Evolutionary conservation across 1,140 invertebrate species (phyloP), one percentile per base, ranked within the genome.

Genomic region (Zaprionus nigranus): DNA sequence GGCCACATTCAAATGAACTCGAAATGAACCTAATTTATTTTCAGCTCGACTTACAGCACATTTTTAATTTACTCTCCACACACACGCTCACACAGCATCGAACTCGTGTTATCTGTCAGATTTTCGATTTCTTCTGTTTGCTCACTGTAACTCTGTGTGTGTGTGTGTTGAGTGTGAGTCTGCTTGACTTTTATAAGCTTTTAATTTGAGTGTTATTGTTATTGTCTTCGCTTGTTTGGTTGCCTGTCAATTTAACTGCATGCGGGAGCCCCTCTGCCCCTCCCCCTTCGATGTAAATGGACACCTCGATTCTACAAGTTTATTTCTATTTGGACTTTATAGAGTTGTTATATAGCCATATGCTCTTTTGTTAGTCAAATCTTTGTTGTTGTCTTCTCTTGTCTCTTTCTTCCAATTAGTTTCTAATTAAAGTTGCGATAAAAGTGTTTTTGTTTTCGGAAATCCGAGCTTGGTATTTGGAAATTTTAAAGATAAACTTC

Each of bases 181-280:
- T 57, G 30, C 34, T 57, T 75, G 84, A 87, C 84, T 88, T 87
- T 87, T 84, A 87, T 78, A 87, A 88, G 83, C 72, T 78, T 87
- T 88, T 88, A 87, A 87, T 87, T 84, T 75, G 84, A 84, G 81
- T 87, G 78, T 90, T 84, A 88, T 82, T 79, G 63, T 76, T 75
- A 71, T 75, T 75, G 61, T 76, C 74, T 73, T 72, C 54, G 57
- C 74, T 73, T 73, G 73, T 76, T 70, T 78, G 61, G 46, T 63
- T 22, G 53, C 49, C 66, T 79, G 71, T 78, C 64, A 62, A 36
- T 79, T 68, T 62, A 66, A 73, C 67, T 71, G 65, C 78, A 72
- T 56, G 78, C 81, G 75, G 69, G 71, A 74, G 67, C 65, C 62
- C 28, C 60, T 22, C 3, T 28, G 24, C 30, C 13, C 58, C 57